Base-by-base conservation (phyloP, 2,888 invertebrate species). In the Perizoma affinitatum region DNA sequence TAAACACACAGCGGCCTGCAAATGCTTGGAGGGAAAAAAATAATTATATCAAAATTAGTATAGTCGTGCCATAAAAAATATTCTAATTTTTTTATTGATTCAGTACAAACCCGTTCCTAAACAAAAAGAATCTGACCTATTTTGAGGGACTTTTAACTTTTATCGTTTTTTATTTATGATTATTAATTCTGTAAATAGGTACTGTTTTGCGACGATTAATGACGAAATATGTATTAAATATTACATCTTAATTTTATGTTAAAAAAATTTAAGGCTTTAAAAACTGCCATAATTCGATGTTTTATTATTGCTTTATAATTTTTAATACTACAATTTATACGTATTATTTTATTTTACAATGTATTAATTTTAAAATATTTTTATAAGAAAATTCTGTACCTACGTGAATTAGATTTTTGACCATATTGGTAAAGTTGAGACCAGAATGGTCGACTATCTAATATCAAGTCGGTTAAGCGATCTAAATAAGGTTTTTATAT, bases 401-500 rank as follows among this genome's bases (percentile, higher is more conserved):
- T 71, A 22, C 22, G 3, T 22, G 55, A 74, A 89, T 90, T 90
- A 90, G 89, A 86, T 73, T 80, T 88, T 91, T 90, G 90, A 85
- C 86, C 87, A 80, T 83, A 75, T 84, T 82, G 91, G 81, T 63
- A 48, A 11, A 46, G 45, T 62, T 44, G 5, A 42, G 59, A 69
- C 84, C 90, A 78, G 81, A 70, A 78, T 84, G 88, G 88, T 88
- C 82, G 90, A 91, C 89, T 80, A 64, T 87, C 84, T 91, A 90
- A 90, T 90, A 62, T 74, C 59, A 68, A 81, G 85, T 83, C 82
- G 84, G 84, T 70, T 70, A 81, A 81, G 64, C 58, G 54, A 57
- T 58, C 57, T 69, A 74, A 69, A 66, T 70, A 67, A 72, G 70
- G 65, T 69, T 72, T 74, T 76, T 79, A 63, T 76, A 74, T 77